Base-by-base conservation (phyloP, 2,113 vertebrate species). In the Phocoena phocoena region DNA sequence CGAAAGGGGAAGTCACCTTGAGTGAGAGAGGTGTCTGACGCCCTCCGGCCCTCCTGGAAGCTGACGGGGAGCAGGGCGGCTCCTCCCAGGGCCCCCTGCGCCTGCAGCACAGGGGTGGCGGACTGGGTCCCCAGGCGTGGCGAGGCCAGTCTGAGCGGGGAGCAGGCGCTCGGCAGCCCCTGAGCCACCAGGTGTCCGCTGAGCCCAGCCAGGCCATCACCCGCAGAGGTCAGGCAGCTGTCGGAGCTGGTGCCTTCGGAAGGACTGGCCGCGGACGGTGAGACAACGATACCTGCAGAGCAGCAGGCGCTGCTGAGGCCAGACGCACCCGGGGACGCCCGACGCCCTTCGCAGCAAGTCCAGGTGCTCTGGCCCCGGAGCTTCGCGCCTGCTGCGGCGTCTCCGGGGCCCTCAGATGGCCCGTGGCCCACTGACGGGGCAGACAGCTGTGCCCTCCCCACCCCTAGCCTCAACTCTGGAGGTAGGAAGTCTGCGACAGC, bases 21-120 rank as follows among this genome's bases (percentile, higher is more conserved):
- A 70, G 99, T 99, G 97, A 99, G 99, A 68, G 99, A 99, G 93
- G 99, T 99, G 98, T 99, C 99, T 0, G 99, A 99, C 0, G 99
- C 99, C 94, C 99, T 98, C n/a, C 99, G 99, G 41, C 99, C 99
- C 97, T 99, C 99, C 98, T 99, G 99, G 98, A 99, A 99, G 96
- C 98, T 99, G 98, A 99, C 94, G 5, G 99, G 99, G 77, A 99
- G 98, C 53, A 98, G 98, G 96, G 98, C 98, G 62, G 98, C 99
- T 15, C 99, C 98, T 6, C 99, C 99, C 53, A 99, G 98, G 97
- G 98, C 98, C n/a, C 99, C 98, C 98, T 99, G 99, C 38, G 98
- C 98, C 98, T 99, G 99, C 80, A 99, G 98, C 80, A 99, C 98
- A 0, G 99, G 99, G 96, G 99, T 99, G 36, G 99, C 99, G 6